Evolutionary conservation across 1,140 invertebrate species (phyloP), one percentile per base, ranked within the genome.

Genomic region (Formica selysi): DNA sequence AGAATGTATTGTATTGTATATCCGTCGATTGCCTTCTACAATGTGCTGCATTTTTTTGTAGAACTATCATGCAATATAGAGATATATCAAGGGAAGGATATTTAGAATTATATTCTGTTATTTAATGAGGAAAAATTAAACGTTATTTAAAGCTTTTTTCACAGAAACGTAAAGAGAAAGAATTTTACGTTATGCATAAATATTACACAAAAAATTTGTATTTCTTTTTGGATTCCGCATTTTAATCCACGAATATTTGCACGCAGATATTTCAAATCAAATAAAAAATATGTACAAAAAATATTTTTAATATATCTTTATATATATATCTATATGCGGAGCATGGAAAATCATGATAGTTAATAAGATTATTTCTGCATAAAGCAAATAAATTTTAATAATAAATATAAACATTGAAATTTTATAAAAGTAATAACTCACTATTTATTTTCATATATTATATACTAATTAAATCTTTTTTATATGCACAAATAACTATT

Each of bases 371-470:
- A 78, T 48, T 67, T 41, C 7, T 59, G 7, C 26, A 44, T 44
- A 36, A 65, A 78, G 26, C 19, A 65, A 78, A 78, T 78, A 65
- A 32, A 32, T 32, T 67, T 71, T 81, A 71, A 81, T 68, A 29
- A 78, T 16, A 8, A 54, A 7, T 26, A n/a, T 19, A 59, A 41
- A 16, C 4, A 22, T 79, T 22, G 19, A 78, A 16, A 36, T 38
- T 48, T 67, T 26, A 38, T 32, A 13, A 54, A 13, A 11, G 11
- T 51, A 38, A 54, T 48, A 67, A 10, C 26, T 67, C 3, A 4
- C 16, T n/a, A 16, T 54, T 51, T 16, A 57, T 67, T 36, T 57
- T 32, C 38, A 32, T 13, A 16, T 32, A 32, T 4, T 32, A 4
- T 13, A 51, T 44, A 67, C 6, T 67, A 67, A 67, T 67, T 51